Conservation (phyloP, 2,888 invertebrate species). For the Lamellibrachia satsuma region DNA sequence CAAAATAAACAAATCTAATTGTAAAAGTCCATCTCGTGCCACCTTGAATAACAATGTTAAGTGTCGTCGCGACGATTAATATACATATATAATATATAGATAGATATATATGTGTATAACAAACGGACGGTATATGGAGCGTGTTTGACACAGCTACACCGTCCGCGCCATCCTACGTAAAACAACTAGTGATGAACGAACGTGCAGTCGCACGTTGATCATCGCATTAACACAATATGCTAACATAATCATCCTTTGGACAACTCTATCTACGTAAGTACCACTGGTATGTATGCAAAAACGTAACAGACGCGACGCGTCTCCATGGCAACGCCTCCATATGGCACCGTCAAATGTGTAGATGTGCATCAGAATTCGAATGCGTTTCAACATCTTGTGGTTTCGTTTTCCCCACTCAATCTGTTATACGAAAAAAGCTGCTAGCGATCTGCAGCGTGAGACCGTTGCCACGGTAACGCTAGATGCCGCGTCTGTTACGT, state of each 20-base stretch:
- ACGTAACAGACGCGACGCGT: neutral
- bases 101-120: slow-evolving; percentile 4
- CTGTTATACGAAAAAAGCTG: neutral
- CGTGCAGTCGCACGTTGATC: too few relatives aligned
- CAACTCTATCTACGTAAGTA: neutral
- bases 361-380: neutral
- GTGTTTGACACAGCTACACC: neutral
- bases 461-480: neutral
- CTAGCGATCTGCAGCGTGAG: neutral
- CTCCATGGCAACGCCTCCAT: neutral
- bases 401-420: neutral
- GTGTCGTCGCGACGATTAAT: slow-evolving; percentile 6
- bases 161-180: neutral
- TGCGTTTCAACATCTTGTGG: neutral
- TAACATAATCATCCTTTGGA: neutral
- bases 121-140: neutral
- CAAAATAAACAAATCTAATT: neutral
- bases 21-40: slow-evolving; percentile 3
- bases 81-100: slow-evolving; percentile 17
- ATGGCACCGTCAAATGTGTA: neutral
- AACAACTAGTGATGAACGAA: neutral
- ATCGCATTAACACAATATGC: neutral
- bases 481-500: neutral
- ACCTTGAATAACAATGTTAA: neutral
- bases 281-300: slow-evolving; percentile 5